Evolutionary conservation across 2,888 invertebrate genomes (phyloP).

Genomic region (Lithosia quadra): DNA sequence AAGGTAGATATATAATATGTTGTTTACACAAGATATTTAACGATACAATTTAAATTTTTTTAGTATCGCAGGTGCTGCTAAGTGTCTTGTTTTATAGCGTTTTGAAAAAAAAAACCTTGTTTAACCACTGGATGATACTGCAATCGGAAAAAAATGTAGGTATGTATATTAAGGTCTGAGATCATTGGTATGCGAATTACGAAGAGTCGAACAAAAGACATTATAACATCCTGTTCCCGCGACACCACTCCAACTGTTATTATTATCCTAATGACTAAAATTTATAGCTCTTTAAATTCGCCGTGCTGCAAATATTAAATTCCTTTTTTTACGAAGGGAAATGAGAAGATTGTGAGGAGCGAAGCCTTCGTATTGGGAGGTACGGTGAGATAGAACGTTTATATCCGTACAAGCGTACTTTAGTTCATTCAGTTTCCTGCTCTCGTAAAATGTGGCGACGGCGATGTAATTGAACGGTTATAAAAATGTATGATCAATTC

Average conservation of each 20-base stretch:
- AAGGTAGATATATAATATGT: conserved; percentile 47
- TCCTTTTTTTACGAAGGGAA: conserved; percentile 63
- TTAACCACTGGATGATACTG: conserved; percentile 60
- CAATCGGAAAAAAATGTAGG: conserved; percentile 67
- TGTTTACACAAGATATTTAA: conserved; percentile 58
- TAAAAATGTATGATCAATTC: conserved; percentile 44
- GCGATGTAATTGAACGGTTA: conserved; percentile 47
- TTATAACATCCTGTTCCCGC: conserved; percentile 84
- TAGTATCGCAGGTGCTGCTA: conserved; percentile 62
- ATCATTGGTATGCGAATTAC: conserved; percentile 83
- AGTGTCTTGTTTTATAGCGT: conserved; percentile 64
- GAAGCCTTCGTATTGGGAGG: conserved; percentile 58
- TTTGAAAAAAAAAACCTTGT: conserved; percentile 64
- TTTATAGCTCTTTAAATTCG: conserved; percentile 84
- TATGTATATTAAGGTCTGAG: conserved; percentile 61
- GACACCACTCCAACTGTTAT: conserved; percentile 79
- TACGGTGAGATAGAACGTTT: conserved; percentile 55
- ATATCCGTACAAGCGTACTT: conserved; percentile 51
- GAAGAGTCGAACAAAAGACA: conserved; percentile 82
- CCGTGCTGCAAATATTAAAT: conserved; percentile 83
- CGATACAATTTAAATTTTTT: conserved; percentile 59
- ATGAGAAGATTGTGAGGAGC: conserved; percentile 46
- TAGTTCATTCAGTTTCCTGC: conserved; percentile 51
- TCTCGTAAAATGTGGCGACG: conserved; percentile 47
- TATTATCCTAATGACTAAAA: conserved; percentile 86